Conservation (phyloP, 23 tunicate genomes). For the Trididemnum nubilum region DNA sequence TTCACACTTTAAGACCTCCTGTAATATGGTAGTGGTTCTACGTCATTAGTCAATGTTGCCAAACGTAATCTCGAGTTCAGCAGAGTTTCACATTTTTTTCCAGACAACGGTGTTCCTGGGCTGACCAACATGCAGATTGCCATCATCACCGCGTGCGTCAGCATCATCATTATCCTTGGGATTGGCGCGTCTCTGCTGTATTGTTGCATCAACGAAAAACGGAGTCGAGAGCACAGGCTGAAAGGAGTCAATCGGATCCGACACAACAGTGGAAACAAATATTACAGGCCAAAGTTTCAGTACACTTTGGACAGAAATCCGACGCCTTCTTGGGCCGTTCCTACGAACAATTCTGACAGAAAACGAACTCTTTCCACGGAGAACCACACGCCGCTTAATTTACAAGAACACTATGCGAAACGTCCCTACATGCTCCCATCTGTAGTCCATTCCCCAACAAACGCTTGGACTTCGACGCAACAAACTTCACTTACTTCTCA, state of each 20-base stretch:
- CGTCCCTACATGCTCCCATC: constrained; percentile 17
- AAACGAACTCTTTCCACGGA: not conserved
- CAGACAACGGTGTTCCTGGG: constrained; percentile 57
- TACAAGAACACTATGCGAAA: not conserved
- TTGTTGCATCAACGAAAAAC: constrained; percentile 48
- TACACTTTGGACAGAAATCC: not conserved
- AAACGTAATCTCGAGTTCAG: too few species aligned
- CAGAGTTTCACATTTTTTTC: not conserved
- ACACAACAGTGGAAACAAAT: not conserved
- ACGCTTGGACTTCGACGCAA: not conserved
- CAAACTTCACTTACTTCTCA: not conserved
- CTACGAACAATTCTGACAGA: not conserved
- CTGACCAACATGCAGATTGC: constrained; percentile 68
- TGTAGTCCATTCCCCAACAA: not conserved
- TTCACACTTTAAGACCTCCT: too few species aligned
- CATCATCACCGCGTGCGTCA: constrained; percentile 49
- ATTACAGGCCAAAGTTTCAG: constrained; percentile 11
- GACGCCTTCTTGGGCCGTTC: not conserved
- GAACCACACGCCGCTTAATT: not conserved
- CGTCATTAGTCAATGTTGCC: too few species aligned
- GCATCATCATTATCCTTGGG: constrained; percentile 50
- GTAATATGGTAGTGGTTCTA: too few species aligned
- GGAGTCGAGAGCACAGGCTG: constrained; percentile 17
- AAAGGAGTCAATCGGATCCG: not conserved
- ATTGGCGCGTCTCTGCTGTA: constrained; percentile 47